Conservation (phyloP, 1,140 invertebrate genomes). For the Lycorma delicatula region DNA sequence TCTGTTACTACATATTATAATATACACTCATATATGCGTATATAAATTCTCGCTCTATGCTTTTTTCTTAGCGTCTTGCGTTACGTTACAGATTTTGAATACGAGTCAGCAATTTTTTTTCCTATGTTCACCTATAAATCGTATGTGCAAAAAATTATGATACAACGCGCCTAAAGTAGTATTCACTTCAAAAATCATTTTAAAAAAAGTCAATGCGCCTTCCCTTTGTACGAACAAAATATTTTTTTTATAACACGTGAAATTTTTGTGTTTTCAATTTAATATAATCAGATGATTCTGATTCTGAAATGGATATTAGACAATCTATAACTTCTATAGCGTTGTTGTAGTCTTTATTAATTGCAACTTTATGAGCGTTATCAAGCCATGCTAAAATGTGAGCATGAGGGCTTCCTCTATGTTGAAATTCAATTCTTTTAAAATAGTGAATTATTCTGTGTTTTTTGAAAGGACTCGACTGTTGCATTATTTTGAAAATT, state of each 20-base stretch:
- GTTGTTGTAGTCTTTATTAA: slow-evolving; percentile 9
- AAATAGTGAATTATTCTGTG: slow-evolving; percentile 29
- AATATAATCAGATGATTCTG: slow-evolving; percentile 27
- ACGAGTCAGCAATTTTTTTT: no score
- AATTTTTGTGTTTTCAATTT: slow-evolving; percentile 26
- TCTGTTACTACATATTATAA: no score
- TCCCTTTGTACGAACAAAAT: no score
- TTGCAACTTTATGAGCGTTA: slow-evolving; percentile 28
- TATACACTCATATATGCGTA: no score
- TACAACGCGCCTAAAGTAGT: no score
- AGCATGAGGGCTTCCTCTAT: slow-evolving; percentile 33
- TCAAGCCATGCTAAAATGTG: slow-evolving; percentile 32
- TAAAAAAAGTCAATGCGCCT: no score
- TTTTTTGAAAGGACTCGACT: slow-evolving; percentile 27
- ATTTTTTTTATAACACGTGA: slow-evolving; percentile 27
- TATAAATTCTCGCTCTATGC: no score
- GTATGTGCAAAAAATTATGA: no score
- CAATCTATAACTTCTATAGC: slow-evolving; percentile 16
- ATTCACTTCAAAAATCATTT: no score
- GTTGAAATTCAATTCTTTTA: slow-evolving; percentile 34
- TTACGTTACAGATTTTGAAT: no score
- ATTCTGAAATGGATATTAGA: slow-evolving; percentile 23
- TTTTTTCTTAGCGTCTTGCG: no score
- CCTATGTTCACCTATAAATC: no score
- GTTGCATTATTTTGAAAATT: background rate